Evolutionary conservation across 2,797 vertebrate genomes (phyloP).

Genomic region (Pygocentrus nattereri): DNA sequence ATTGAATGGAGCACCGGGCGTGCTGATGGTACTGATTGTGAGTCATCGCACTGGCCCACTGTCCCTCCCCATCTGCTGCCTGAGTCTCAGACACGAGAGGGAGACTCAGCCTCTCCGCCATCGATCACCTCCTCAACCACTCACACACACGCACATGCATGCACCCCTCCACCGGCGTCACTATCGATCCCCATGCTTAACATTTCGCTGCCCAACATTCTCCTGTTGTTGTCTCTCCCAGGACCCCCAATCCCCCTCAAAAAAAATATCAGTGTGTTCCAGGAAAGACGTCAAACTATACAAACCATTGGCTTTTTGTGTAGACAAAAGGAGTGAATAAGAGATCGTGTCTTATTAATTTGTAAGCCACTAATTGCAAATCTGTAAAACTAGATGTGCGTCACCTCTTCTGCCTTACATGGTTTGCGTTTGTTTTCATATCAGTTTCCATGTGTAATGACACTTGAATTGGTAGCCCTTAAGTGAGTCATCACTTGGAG

Average conservation of each 20-base stretch:
- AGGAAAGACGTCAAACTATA: constrained; percentile 2
- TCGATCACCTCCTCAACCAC: constrained; percentile 84
- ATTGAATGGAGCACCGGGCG: constrained; percentile 84
- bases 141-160: constrained; percentile 81
- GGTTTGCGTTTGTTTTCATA: constrained; percentile 49
- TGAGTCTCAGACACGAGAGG: constrained; percentile 81
- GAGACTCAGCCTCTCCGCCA: constrained; percentile 75
- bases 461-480: constrained; percentile 53
- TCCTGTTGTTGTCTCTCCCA: constrained; percentile 25
- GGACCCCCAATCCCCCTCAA: not conserved
- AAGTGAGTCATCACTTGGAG: constrained; percentile 56
- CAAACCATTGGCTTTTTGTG: constrained; percentile 11
- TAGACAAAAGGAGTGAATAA: not conserved
- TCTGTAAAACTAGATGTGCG: not conserved
- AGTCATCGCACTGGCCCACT: constrained; percentile 85
- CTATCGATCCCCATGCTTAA: constrained; percentile 80
- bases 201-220: constrained; percentile 67
- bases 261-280: constrained; percentile 37
- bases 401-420: constrained; percentile 12
- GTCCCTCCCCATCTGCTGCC: constrained; percentile 82
- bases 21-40: constrained; percentile 85
- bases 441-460: constrained; percentile 44
- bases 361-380: not conserved
- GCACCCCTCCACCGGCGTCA: constrained; percentile 79
- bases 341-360: not conserved